These are phyloP conservation scores for Mesorhabditis sp. DNA, from an alignment of 2,888 invertebrate species.

Conservation along the genomic window DNA sequence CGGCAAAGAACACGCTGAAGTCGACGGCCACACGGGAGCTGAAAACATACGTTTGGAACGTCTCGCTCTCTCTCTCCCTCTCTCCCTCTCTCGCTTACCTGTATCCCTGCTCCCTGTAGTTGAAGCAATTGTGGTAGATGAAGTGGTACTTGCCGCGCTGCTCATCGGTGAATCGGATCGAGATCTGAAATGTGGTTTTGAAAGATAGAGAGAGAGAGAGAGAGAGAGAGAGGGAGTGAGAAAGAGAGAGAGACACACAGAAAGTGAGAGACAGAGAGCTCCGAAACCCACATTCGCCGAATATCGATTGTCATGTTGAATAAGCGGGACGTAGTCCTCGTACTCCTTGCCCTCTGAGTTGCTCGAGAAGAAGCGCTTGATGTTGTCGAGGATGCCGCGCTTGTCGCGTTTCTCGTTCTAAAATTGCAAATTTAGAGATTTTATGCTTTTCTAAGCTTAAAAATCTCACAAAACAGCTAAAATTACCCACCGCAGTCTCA, in stretches of 20 bases:
- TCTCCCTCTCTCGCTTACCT: conserved; percentile 19
- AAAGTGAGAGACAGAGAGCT: background rate
- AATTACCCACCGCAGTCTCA: conserved; percentile 4
- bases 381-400: conserved; percentile 15
- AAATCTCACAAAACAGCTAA: background rate
- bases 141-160: conserved; percentile 85
- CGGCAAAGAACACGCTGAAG: conserved; percentile 72
- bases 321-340: conserved; percentile 30
- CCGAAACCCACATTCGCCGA: conserved; percentile 21
- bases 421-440: background rate
- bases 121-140: conserved; percentile 87
- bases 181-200: conserved; percentile 36
- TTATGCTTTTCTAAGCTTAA: background rate
- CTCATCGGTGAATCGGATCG: conserved; percentile 44
- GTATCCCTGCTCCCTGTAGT: conserved; percentile 55
- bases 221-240: background rate
- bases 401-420: conserved; percentile 7
- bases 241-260: background rate
- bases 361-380: conserved; percentile 19
- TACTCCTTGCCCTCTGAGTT: conserved; percentile 15
- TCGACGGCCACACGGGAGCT: conserved; percentile 55
- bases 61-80: background rate
- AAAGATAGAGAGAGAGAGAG: conserved; percentile 3
- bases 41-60: conserved; percentile 16
- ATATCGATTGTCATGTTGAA: conserved; percentile 21